These are phyloP conservation scores for Leptobrachium ailaonicum DNA, from an alignment of 2,113 vertebrate genomes.

Conservation along the genomic window DNA sequence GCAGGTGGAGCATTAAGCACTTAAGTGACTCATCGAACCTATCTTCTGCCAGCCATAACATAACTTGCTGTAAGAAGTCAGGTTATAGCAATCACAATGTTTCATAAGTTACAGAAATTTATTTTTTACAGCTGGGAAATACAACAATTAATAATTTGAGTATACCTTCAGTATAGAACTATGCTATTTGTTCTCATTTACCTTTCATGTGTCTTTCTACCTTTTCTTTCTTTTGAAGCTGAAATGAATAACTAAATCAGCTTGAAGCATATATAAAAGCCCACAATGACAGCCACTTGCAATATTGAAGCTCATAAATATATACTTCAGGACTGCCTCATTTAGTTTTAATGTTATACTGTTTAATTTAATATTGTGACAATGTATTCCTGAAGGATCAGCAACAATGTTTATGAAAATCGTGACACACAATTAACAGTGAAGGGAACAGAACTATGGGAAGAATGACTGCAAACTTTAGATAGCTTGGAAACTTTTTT, in stretches of 20 bases:
- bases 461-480: neutral
- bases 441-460: neutral
- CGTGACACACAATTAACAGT: neutral
- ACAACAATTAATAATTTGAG: neutral
- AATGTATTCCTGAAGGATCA: neutral
- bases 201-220: neutral
- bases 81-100: too few species aligned
- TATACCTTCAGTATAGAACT: neutral
- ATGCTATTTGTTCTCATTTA: neutral
- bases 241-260: neutral
- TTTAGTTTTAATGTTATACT: neutral
- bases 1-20: too few species aligned
- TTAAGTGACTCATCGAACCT: too few species aligned
- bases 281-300: neutral
- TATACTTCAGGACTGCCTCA: neutral
- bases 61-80: too few species aligned
- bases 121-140: neutral
- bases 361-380: neutral
- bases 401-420: neutral
- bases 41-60: too few species aligned
- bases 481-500: neutral
- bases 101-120: too few species aligned
- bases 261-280: neutral
- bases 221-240: neutral
- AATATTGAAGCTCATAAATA: neutral